Percentiles rank a stretch among this genome's conserved stretches.
These are phyloP conservation scores for Stegana nigrithorax DNA, from an alignment of 2,888 invertebrate species.

Conservation along the genomic window DNA sequence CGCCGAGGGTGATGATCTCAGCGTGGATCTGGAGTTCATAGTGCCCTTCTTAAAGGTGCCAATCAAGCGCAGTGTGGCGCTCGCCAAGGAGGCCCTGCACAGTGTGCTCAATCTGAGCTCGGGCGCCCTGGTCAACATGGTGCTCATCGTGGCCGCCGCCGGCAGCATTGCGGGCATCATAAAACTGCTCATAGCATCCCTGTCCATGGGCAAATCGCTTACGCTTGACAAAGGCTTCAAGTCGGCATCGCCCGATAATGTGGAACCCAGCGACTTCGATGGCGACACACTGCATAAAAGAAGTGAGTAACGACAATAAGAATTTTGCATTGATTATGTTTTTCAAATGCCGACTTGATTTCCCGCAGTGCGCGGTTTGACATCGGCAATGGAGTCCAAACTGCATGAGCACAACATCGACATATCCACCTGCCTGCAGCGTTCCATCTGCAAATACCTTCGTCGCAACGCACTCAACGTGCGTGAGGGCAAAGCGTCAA, in stretches of 20 bases:
- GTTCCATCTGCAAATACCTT: conserved; percentile 71
- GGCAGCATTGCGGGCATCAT: conserved; percentile 57
- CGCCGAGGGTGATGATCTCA: conserved; percentile 55
- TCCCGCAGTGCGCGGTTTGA: conserved; percentile 47
- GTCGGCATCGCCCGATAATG: conserved; percentile 20
- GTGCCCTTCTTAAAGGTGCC: conserved; percentile 75
- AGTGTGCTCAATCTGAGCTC: conserved; percentile 71
- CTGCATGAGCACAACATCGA: conserved; percentile 73
- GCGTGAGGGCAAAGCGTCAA: conserved; percentile 62
- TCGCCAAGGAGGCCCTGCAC: conserved; percentile 50
- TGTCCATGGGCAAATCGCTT: conserved; percentile 24
- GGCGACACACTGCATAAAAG: neutral
- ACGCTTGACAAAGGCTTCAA: conserved; percentile 8
- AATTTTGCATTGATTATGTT: neutral
- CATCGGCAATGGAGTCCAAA: conserved; percentile 70
- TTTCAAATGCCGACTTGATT: neutral
- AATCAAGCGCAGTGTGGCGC: conserved; percentile 67
- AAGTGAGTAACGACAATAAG: neutral
- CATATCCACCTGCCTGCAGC: conserved; percentile 74
- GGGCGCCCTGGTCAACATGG: conserved; percentile 72
- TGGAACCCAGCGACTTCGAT: neutral
- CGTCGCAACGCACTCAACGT: conserved; percentile 67
- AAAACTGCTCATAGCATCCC: conserved; percentile 43
- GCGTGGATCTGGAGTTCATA: conserved; percentile 72
- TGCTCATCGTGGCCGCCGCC: conserved; percentile 70